These are phyloP conservation scores for Zeuzera pyrina DNA, from an alignment of 2,888 invertebrate species.

Conservation along the genomic window DNA sequence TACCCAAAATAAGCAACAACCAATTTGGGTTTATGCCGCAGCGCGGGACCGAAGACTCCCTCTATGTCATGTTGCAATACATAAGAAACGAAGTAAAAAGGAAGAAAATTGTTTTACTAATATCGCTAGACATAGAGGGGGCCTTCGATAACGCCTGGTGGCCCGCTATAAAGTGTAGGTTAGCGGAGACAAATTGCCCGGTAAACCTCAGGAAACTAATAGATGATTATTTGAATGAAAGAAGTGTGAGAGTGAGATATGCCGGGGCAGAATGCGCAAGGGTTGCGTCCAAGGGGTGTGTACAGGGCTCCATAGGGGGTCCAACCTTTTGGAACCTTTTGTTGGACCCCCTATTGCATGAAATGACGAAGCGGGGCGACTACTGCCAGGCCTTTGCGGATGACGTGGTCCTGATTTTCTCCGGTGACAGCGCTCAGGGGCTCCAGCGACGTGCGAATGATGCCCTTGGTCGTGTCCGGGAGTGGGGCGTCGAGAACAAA, in stretches of 20 bases:
- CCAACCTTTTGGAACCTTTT: no score
- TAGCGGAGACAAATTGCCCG: conserved; percentile 1
- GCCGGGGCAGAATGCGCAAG: no score
- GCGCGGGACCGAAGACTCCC: conserved; percentile 5
- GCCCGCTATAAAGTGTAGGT: background rate
- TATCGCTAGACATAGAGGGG: background rate
- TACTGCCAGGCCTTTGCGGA: conserved; percentile 8
- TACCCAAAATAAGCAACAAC: background rate
- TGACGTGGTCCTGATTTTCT: conserved; percentile 5
- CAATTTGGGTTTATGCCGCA: conserved; percentile 4
- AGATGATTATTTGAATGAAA: background rate
- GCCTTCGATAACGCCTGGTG: background rate
- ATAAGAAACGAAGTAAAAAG: background rate
- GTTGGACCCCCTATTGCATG: background rate
- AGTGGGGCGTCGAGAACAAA: conserved; percentile 3
- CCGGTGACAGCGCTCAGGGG: no score
- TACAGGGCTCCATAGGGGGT: conserved; percentile 2
- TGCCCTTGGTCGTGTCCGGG: no score
- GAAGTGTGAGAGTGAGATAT: background rate
- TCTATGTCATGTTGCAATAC: conserved; percentile 1
- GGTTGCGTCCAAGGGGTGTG: conserved; percentile 3
- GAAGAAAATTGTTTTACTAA: background rate
- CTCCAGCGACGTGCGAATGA: no score
- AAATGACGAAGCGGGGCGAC: background rate
- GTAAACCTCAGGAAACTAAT: background rate